Evolutionary conservation across 1,140 invertebrate genomes (phyloP).

Genomic region (Neotoxoptera formosana): DNA sequence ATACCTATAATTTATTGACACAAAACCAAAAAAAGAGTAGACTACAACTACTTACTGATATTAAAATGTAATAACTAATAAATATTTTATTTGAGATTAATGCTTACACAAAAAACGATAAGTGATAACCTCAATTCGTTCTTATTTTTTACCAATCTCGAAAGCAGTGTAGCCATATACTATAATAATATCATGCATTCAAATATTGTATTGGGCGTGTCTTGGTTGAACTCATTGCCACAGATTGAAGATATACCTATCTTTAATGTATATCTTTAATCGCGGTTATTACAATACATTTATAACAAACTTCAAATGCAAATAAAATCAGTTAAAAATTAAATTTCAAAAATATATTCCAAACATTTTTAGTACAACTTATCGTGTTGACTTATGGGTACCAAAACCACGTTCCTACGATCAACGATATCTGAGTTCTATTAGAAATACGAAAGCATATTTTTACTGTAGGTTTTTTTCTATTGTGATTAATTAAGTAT

Average conservation of each 20-base stretch:
- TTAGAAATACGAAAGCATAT: too few relatives aligned
- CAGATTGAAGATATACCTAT: too few relatives aligned
- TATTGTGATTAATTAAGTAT: background rate
- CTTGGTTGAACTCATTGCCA: too few relatives aligned
- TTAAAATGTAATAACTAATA: background rate
- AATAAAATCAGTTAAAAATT: too few relatives aligned
- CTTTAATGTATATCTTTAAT: too few relatives aligned
- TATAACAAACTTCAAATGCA: too few relatives aligned
- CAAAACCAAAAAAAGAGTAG: background rate
- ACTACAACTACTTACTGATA: background rate
- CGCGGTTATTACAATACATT: too few relatives aligned
- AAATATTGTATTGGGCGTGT: background rate
- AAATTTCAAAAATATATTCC: too few relatives aligned
- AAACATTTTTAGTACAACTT: too few relatives aligned
- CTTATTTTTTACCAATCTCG: background rate
- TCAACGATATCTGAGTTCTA: too few relatives aligned
- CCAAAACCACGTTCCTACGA: background rate
- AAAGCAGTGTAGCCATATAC: conserved; percentile 10
- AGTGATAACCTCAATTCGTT: conserved; percentile 32
- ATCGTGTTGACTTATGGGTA: too few relatives aligned
- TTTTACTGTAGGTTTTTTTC: background rate
- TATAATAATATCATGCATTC: background rate
- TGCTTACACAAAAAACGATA: background rate
- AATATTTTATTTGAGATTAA: background rate
- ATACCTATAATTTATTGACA: background rate